Conservation (phyloP, 1,140 invertebrate species). For the Drosophila tsacasi region DNA sequence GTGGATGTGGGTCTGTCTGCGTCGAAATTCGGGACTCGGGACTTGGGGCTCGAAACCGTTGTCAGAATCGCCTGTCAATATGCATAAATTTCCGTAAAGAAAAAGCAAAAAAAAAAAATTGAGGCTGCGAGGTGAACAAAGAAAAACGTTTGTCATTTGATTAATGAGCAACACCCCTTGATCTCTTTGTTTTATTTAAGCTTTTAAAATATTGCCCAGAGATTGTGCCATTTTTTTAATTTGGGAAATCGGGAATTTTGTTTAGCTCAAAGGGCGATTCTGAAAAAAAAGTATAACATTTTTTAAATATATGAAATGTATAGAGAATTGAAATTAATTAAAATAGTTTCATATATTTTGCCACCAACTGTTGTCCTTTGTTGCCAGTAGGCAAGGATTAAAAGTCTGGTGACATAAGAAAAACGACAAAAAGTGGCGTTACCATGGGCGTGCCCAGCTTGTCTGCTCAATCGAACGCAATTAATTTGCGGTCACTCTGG, state of each 20-base stretch:
- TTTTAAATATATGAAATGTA: background rate
- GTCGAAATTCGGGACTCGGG: slow-evolving; percentile 4
- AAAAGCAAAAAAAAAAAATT: slow-evolving; percentile 25
- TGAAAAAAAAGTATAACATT: too few species aligned
- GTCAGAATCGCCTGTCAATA: slow-evolving; percentile 59
- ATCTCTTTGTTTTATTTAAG: slow-evolving; percentile 8
- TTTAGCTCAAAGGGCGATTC: background rate
- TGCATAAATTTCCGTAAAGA: slow-evolving; percentile 68
- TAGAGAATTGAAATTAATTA: background rate
- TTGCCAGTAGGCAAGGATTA: slow-evolving; percentile 17
- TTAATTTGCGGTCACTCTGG: slow-evolving; percentile 72
- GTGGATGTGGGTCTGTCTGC: slow-evolving; percentile 14
- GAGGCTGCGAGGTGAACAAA: slow-evolving; percentile 57
- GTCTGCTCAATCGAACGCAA: slow-evolving; percentile 62
- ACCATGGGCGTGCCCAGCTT: slow-evolving; percentile 2
- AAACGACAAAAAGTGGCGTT: slow-evolving; percentile 28
- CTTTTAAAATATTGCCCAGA: slow-evolving; percentile 18
- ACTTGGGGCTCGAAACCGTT: slow-evolving; percentile 45
- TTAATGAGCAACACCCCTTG: slow-evolving; percentile 60
- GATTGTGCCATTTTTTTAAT: slow-evolving; percentile 1
- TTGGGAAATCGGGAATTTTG: background rate
- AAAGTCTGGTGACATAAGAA: background rate
- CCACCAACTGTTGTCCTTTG: slow-evolving; percentile 1
- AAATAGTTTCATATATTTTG: background rate
- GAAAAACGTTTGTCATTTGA: slow-evolving; percentile 81